phyloP scores from a whole-genome alignment of 2,797 vertebrate species.

The Remorina albescens region DNA sequence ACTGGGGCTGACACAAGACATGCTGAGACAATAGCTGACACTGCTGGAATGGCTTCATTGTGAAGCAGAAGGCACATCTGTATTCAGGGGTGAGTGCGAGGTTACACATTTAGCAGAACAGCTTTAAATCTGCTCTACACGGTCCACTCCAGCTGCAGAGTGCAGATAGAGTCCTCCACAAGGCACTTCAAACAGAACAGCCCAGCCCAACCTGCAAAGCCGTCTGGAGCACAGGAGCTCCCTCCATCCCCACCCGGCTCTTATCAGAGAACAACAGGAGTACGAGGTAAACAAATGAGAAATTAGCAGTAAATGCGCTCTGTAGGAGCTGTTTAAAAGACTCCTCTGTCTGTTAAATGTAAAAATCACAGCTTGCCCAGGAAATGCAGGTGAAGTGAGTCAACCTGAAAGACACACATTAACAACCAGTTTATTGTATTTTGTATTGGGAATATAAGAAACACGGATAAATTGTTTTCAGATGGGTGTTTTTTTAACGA shows the following conservation, averaged over 20 bases:
- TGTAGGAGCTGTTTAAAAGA: conserved; percentile 53
- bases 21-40: conserved; percentile 70
- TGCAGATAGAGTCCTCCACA: conserved; percentile 70
- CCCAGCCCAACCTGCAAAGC: conserved; percentile 48
- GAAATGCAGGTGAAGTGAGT: conserved; percentile 7
- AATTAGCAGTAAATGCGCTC: conserved; percentile 71
- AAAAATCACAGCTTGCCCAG: conserved; percentile 3
- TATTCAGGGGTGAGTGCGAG: conserved; percentile 51
- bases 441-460: conserved; percentile 5
- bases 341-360: conserved; percentile 45
- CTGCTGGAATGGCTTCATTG: conserved; percentile 67
- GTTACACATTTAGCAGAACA: conserved; percentile 56
- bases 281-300: conserved; percentile 60
- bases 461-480: conserved; percentile 12
- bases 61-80: conserved; percentile 54
- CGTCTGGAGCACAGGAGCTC: conserved; percentile 35
- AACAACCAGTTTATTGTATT: conserved; percentile 5
- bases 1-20: conserved; percentile 63
- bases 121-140: conserved; percentile 57
- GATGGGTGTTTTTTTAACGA: background rate
- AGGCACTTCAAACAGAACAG: conserved; percentile 75
- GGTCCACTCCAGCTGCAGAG: conserved; percentile 67
- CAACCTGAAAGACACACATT: conserved; percentile 1
- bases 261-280: conserved; percentile 83
- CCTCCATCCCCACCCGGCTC: conserved; percentile 42